These are phyloP conservation scores for Neoitamus cyanurus DNA, from an alignment of 2,888 invertebrate species.

Conservation along the genomic window DNA sequence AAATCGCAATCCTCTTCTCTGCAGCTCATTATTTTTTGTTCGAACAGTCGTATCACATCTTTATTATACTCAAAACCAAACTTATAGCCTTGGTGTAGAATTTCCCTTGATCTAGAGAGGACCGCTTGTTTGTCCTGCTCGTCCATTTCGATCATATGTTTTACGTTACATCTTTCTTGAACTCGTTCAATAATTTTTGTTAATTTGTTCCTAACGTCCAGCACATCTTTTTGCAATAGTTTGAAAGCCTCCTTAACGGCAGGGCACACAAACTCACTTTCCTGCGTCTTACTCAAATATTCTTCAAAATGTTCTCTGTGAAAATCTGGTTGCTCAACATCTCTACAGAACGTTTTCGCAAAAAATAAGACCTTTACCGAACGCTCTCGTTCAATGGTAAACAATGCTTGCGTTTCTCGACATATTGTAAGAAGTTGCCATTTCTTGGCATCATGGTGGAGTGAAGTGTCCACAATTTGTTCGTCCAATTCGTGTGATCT, in stretches of 20 bases:
- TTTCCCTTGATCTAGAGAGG: slow-evolving; percentile 76
- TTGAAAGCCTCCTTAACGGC: slow-evolving; percentile 73
- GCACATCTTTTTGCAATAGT: slow-evolving; percentile 68
- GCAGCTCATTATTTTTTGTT: slow-evolving; percentile 65
- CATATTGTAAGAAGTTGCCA: slow-evolving; percentile 70
- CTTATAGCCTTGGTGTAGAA: slow-evolving; percentile 87
- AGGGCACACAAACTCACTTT: slow-evolving; percentile 68
- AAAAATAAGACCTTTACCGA: slow-evolving; percentile 84
- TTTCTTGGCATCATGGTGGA: slow-evolving; percentile 60
- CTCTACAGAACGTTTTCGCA: slow-evolving; percentile 79
- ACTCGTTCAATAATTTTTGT: slow-evolving; percentile 63
- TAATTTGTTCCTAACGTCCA: slow-evolving; percentile 65
- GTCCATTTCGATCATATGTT: slow-evolving; percentile 61
- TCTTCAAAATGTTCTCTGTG: slow-evolving; percentile 66
- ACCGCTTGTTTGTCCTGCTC: slow-evolving; percentile 71
- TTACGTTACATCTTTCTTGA: slow-evolving; percentile 61
- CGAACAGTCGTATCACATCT: slow-evolving; percentile 69
- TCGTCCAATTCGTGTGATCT: slow-evolving; percentile 66
- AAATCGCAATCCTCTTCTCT: slow-evolving; percentile 63
- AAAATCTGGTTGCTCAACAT: slow-evolving; percentile 70
- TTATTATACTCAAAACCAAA: slow-evolving; percentile 84
- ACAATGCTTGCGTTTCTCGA: slow-evolving; percentile 82
- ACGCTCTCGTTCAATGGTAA: slow-evolving; percentile 82
- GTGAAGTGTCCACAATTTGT: slow-evolving; percentile 61
- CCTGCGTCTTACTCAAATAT: slow-evolving; percentile 61